Base-by-base conservation (phyloP, 2,797 vertebrate species). In the Lepilemur septentrionalis region DNA sequence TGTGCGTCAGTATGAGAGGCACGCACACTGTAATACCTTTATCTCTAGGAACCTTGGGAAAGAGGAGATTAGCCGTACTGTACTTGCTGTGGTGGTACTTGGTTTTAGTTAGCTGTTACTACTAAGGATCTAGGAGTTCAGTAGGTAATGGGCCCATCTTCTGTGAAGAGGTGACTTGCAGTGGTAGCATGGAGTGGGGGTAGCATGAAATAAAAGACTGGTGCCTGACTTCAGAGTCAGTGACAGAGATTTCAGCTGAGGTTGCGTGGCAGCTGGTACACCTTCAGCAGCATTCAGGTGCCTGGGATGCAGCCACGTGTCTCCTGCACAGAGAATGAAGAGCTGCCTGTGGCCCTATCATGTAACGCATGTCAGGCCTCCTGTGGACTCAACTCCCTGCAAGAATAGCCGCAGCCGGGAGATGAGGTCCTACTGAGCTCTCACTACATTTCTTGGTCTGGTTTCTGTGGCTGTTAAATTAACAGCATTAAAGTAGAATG, bases 11-110 rank as follows among this genome's bases (percentile, higher is more conserved):
- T 4, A 1, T 0, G 28, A 65, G 15, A n/a, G 7, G 8, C 46
- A 1, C 1, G 0, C 1, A 2, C 8, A 7, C 50, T 10, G 2
- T 0, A 9, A 9, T 67, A n/a, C 63, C 0, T 50, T 83, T 13
- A 4, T n/a, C 59, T 52, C n/a, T 30, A 5, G n/a, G 82, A 28
- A 12, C 1, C 55, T 63, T 18, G 52, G 79, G 70, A 52, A 81
- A 57, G 50, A 52, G 6, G n/a, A 41, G 67, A 69, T 23, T 7
- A 4, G 43, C 8, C 8, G n/a, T 30, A 48, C 63, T 15, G 7
- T n/a, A 2, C 32, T 76, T 59, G 55, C 46, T 3, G 0, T 61
- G 59, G 20, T 69, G 80, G 28, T 32, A 11, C 41, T 38, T 52
- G 61, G 50, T 7, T 69, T 23, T 11, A 25, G 0, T 35, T 30